phyloP scores from a whole-genome alignment of 1,140 invertebrate genomes.

The Pseudomyrmex pallidus region DNA sequence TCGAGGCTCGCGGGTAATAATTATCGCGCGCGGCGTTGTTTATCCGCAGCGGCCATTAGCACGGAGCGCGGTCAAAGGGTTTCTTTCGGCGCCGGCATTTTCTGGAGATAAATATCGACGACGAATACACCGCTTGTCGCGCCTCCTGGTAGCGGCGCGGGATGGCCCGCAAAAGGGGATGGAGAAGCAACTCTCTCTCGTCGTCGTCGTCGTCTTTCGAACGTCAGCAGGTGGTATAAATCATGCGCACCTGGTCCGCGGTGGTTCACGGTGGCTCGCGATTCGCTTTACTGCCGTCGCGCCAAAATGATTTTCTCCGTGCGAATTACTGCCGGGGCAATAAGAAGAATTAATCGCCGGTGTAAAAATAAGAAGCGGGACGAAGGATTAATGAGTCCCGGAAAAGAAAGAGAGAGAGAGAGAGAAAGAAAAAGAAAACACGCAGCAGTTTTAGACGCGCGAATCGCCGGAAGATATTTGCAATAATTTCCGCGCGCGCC shows the following conservation, averaged over 20 bases:
- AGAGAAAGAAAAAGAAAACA: neutral
- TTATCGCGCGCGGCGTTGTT: constrained; percentile 59
- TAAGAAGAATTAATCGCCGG: constrained; percentile 55
- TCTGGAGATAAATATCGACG: constrained; percentile 52
- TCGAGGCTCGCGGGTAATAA: constrained; percentile 61
- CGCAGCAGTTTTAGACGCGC: constrained; percentile 32
- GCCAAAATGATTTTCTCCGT: constrained; percentile 56
- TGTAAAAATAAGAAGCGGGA: constrained; percentile 48
- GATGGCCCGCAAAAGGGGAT: neutral
- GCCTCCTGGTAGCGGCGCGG: neutral
- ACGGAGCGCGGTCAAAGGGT: constrained; percentile 15
- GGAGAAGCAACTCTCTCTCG: neutral
- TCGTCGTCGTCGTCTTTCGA: neutral
- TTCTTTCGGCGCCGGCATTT: constrained; percentile 36
- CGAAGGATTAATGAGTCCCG: constrained; percentile 53
- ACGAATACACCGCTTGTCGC: constrained; percentile 21
- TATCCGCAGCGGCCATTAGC: constrained; percentile 54
- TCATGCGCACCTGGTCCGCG: constrained; percentile 53
- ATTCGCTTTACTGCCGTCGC: constrained; percentile 57
- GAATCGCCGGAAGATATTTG: constrained; percentile 61
- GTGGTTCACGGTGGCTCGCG: constrained; percentile 49
- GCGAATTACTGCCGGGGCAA: constrained; percentile 54
- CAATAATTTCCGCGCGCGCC: constrained; percentile 51
- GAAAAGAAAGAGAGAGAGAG: too few relatives aligned
- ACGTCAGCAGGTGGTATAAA: constrained; percentile 57